Conservation (phyloP, 2,888 invertebrate species). For the Laspeyria flexula region DNA sequence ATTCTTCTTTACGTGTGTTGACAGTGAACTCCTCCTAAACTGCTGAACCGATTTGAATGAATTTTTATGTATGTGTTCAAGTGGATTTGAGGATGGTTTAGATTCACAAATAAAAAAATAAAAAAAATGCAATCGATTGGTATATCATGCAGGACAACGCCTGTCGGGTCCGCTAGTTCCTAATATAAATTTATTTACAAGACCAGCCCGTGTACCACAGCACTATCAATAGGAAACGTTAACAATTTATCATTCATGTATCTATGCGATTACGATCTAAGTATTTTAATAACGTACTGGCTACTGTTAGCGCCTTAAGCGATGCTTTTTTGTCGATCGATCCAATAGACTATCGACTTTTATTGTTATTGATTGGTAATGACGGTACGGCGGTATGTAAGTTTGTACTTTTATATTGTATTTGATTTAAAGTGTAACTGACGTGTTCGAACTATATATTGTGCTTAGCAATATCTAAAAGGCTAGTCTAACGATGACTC, state of each 20-base stretch:
- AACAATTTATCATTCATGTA: conserved; percentile 48
- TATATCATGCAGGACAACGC: too few species aligned
- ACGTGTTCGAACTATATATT: too few species aligned
- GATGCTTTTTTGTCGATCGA: conserved; percentile 38
- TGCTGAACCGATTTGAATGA: too few species aligned
- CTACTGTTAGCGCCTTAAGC: conserved; percentile 71
- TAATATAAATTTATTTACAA: conserved; percentile 15
- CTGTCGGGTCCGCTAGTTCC: too few species aligned
- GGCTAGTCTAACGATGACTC: too few species aligned
- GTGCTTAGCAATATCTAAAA: too few species aligned
- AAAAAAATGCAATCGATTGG: too few species aligned
- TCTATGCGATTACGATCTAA: conserved; percentile 57
- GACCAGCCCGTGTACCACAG: conserved; percentile 30
- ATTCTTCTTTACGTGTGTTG: too few species aligned
- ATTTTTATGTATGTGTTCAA: too few species aligned
- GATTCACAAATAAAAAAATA: too few species aligned
- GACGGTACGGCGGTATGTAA: conserved; percentile 28
- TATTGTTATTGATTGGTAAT: conserved; percentile 50
- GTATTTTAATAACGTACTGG: conserved; percentile 59
- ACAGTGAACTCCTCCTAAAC: too few species aligned
- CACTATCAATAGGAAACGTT: conserved; percentile 32
- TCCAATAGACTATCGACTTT: conserved; percentile 43
- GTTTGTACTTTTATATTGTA: conserved; percentile 2
- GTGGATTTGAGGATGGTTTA: too few species aligned
- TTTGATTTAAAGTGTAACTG: conserved; percentile 3